Base-by-base conservation (phyloP, 30 jellyfish, hydroid and myxozoan species). In the Clytia hemisphaerica region DNA sequence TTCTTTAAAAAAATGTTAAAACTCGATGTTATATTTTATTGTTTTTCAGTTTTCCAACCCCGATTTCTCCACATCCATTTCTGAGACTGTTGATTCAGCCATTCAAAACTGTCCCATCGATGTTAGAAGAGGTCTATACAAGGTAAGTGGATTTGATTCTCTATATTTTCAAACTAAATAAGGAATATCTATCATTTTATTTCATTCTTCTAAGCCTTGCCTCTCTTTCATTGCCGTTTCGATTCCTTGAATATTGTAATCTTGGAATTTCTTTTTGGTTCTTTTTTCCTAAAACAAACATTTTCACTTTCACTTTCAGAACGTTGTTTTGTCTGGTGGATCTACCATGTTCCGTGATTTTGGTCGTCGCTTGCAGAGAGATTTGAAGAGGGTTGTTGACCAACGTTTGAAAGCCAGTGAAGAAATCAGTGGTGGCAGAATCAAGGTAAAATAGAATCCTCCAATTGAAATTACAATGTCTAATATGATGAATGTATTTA, bases 331-430 rank as follows among this genome's bases (percentile, higher is more conserved):
- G 16, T 82, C 95, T 69, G 98, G 98, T 6, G 98, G 98, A 3
- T 90, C 98, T 32, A 90, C 98, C 0, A 90, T 90, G 98, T 90
- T 82, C 87, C 63, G 94, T 24, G 98, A 90, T 65, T 90, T 90
- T 36, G 95, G 95, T 37, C 68, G 98, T 38, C 79, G 98, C 35
- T 58, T 90, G 40, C 95, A 82, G 37, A 79, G 98, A 26, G 98
- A 90, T 47, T 77, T 90, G 53, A 90, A 90, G 67, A 85, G 98
- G 16, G 95, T 90, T 51, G 98, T 90, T 10, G 98, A 90, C 69
- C 84, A 93, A 26, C 82, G 98, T 71, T 50, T 90, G 77, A 90
- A 90, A 67, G 75, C 77, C 54, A 82, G 95, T 36, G 98, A 82
- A 67, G 78, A 62, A 18, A 91, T 90, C 16, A 90, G 98, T 69